A percentile compares a stretch with the other conserved stretches of the same genome.
Evolutionary conservation across 2,888 invertebrate genomes (phyloP).

Genomic region (Acanthosoma haemorrhoidale): DNA sequence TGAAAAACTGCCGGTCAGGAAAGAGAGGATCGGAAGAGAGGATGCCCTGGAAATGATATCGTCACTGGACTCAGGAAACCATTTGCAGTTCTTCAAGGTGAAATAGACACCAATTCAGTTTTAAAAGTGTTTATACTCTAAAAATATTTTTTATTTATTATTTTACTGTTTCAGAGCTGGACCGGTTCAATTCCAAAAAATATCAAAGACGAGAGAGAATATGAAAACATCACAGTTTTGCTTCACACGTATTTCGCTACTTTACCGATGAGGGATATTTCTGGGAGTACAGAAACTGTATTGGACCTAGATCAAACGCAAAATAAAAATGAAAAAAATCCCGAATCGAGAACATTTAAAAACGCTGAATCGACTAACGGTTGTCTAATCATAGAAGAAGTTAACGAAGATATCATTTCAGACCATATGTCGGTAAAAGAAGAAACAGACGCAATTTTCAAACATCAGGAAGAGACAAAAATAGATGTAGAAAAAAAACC

Average conservation of each 20-base stretch:
- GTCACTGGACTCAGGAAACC: constrained; percentile 41
- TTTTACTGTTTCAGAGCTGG: constrained; percentile 44
- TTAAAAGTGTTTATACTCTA: background rate
- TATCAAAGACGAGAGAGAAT: constrained; percentile 43
- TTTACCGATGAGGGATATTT: constrained; percentile 41
- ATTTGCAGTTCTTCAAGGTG: constrained; percentile 44
- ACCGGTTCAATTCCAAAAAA: constrained; percentile 42
- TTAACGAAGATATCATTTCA: background rate
- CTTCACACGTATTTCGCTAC: constrained; percentile 46
- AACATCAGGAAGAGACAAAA: background rate
- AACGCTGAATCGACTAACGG: background rate
- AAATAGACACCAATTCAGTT: background rate
- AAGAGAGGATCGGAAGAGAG: constrained; percentile 36
- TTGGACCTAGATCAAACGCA: background rate
- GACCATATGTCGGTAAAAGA: background rate
- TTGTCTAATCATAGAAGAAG: background rate
- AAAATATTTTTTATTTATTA: background rate
- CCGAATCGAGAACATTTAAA: background rate
- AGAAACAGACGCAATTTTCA: background rate
- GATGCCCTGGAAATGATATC: constrained; percentile 40
- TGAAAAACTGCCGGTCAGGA: constrained; percentile 6
- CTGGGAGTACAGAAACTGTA: background rate
- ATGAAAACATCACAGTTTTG: constrained; percentile 46
- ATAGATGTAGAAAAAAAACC: background rate
- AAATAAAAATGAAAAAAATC: background rate